Evolutionary conservation across 2,888 invertebrate species (phyloP), one percentile per base, ranked within the genome.

Genomic region (Mesoligia furuncula): DNA sequence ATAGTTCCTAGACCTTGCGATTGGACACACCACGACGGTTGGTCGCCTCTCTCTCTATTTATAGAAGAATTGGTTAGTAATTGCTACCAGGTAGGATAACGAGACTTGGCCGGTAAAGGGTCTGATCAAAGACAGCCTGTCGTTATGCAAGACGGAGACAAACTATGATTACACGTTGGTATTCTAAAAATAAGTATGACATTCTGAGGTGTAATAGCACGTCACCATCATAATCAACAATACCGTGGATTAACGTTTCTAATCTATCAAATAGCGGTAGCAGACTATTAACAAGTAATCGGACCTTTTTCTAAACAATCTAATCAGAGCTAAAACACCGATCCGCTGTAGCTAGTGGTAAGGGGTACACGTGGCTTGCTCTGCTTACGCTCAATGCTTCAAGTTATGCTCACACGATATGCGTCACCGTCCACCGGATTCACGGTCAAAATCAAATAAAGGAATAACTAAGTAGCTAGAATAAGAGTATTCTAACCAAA

Each of bases 31-130:
- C 64, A 74, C 88, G 88, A 89, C 90, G 91, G 92, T 92, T 91
- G 87, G 90, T 92, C 89, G 90, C 93, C 93, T 92, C 91, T 93
- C 93, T 92, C 91, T 92, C 91, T 94, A 92, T 93, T 90, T 92
- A 93, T 93, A 93, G 90, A 88, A 75, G 61, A 74, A 75, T 82
- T 70, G 24, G 54, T 67, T 75, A 24, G 31, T 59, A 66, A 84
- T 85, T 76, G 62, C 61, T 81, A 42, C 62, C 69, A 85, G 42
- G 42, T 76, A 27, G 15, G 42, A 36, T 36, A 59, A 62, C 27
- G 36, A 81, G 27, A 51, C 31, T 11, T 20, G 15, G 20, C 54
- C 31, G n/a, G 61, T 59, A 59, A 59, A 48, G n/a, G n/a, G n/a
- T 42, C n/a, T 62, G 20, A n/a, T 48, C 13, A 36, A 51, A 59